Base-by-base conservation (phyloP, 2,113 vertebrate genomes). In the Apodemus sylvaticus region DNA sequence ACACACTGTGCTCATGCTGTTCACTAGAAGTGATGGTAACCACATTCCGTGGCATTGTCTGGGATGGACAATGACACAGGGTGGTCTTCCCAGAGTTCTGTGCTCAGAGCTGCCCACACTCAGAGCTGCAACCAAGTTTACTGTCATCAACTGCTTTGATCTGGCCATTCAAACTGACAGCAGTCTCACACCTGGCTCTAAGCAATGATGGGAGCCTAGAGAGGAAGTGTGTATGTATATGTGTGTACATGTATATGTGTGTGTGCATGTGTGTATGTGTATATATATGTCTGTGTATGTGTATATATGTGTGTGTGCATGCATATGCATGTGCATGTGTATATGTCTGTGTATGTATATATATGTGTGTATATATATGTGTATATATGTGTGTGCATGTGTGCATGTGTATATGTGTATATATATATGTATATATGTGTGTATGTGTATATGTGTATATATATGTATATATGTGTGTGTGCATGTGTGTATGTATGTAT, bases 31-130 rank as follows among this genome's bases (percentile, higher is more conserved):
- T 36, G 29, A 36, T 22, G 62, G 62, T 86, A 16, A 62, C 0
- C 0, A 29, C 16, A 29, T 51, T 24, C 0, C 16, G 1, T 0
- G 12, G 6, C 29, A 62, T 7, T 31, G 62, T 24, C 78, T 26
- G 0, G 51, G 5, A 7, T 58, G 19, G 10, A 85, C 22, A 76
- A 0, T 22, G 2, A 19, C 7, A 19, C 2, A 3, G 5, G 17
- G 22, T 17, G 3, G 16, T 26, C n/a, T n/a, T 76, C 0, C 0
- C 5, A 24, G 13, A 29, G 42, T 26, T 19, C 36, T 86, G 3
- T 29, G 81, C 42, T 17, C 26, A 53, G 48, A 70, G 64, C 36
- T 0, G 1, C 16, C 73, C n/a, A 1, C 3, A 34, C n/a, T 39
- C 31, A 83, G 76, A 42, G 20, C n/a, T 5, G 5, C 1, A 14